Evolutionary conservation across 2,797 vertebrate genomes (phyloP).

Genomic region (Manis crassicaudata): DNA sequence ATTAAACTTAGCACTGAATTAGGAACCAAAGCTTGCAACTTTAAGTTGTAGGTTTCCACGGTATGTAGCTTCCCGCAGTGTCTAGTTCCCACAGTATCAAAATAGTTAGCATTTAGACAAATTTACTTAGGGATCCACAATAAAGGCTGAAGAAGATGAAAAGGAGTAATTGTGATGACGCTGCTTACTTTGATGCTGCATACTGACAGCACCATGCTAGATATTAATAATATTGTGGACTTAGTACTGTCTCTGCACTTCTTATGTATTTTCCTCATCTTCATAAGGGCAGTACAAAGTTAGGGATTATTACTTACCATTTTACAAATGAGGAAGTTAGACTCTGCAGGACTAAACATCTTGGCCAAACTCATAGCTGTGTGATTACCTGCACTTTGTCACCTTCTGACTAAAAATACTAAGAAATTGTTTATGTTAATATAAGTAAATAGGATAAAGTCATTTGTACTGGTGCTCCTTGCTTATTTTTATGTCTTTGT

Average conservation of each 20-base stretch:
- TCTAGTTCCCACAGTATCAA: neutral
- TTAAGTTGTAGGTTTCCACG: neutral
- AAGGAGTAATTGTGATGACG: neutral
- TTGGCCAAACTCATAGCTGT: neutral
- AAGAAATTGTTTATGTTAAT: constrained; percentile 27
- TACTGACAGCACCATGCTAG: neutral
- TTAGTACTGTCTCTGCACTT: neutral
- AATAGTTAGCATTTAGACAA: neutral
- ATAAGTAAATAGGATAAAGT: constrained; percentile 22
- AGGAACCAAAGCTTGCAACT: neutral
- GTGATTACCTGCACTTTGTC: neutral
- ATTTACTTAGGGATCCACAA: neutral
- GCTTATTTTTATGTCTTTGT: constrained; percentile 38
- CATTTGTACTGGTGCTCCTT: neutral
- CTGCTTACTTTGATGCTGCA: neutral
- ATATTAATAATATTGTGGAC: neutral
- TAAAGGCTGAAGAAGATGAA: neutral
- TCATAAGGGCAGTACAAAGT: neutral
- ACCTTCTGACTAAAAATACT: constrained; percentile 34
- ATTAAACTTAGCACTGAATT: constrained; percentile 9
- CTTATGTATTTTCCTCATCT: neutral
- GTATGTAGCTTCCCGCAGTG: no score
- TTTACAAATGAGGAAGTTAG: constrained; percentile 11
- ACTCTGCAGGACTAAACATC: neutral
- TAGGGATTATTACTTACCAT: neutral